These are phyloP conservation scores for Apodemia zela DNA, from an alignment of 2,888 invertebrate genomes.

Conservation along the genomic window DNA sequence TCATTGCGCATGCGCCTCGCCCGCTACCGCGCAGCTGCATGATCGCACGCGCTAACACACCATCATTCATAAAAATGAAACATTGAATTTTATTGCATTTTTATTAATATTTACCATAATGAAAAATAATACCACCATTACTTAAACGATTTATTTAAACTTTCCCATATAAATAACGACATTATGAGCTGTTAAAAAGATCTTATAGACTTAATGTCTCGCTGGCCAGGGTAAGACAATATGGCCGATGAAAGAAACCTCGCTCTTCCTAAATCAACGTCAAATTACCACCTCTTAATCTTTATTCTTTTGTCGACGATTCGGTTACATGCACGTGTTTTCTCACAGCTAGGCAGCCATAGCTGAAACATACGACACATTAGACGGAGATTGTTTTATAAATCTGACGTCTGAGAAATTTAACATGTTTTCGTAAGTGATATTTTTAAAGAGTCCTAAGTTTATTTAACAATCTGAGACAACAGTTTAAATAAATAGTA, in stretches of 20 bases:
- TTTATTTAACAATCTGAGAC: conserved; percentile 61
- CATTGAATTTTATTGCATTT: conserved; percentile 9
- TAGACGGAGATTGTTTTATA: conserved; percentile 55
- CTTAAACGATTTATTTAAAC: conserved; percentile 45
- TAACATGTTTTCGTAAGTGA: conserved; percentile 71
- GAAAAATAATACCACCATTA: conserved; percentile 28
- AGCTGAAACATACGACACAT: conserved; percentile 57
- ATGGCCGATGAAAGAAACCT: conserved; percentile 58
- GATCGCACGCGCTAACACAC: conserved; percentile 43
- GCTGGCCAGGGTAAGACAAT: conserved; percentile 62
- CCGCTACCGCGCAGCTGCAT: conserved; percentile 55
- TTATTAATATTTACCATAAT: conserved; percentile 18
- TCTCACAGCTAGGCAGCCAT: conserved; percentile 45
- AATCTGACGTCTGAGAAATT: conserved; percentile 72
- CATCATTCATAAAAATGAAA: conserved; percentile 32
- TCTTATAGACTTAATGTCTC: conserved; percentile 54
- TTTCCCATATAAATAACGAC: conserved; percentile 52
- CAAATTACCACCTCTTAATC: conserved; percentile 78
- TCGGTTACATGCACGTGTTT: conserved; percentile 73
- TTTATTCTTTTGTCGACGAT: conserved; percentile 73
- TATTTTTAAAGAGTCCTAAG: conserved; percentile 54
- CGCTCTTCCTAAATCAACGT: conserved; percentile 74
- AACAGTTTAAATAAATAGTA: conserved; percentile 31
- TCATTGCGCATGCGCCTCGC: conserved; percentile 66
- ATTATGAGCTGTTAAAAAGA: conserved; percentile 47